These are phyloP conservation scores for Drosophila bocqueti DNA, from an alignment of 1,140 invertebrate species.

Conservation along the genomic window DNA sequence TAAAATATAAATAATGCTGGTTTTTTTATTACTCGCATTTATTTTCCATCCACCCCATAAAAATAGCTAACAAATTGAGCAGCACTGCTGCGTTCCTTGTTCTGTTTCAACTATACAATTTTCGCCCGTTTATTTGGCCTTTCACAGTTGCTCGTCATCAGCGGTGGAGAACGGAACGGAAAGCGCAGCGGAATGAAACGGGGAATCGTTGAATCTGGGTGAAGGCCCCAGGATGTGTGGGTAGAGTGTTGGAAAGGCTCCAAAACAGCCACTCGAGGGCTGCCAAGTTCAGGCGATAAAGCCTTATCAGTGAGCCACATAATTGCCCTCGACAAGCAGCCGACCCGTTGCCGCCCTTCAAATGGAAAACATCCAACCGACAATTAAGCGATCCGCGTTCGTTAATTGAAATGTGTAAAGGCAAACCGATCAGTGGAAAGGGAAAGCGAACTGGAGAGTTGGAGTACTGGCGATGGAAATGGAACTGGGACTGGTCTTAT, in stretches of 20 bases:
- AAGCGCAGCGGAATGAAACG: slow-evolving; percentile 1
- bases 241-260: slow-evolving; percentile 8
- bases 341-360: slow-evolving; percentile 56
- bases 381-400: slow-evolving; percentile 68
- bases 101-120: slow-evolving; percentile 58
- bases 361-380: slow-evolving; percentile 1
- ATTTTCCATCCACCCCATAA: background rate
- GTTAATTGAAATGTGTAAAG: slow-evolving; percentile 74
- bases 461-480: slow-evolving; percentile 2
- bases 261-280: slow-evolving; percentile 1
- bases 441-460: slow-evolving; percentile 2
- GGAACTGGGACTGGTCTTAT: slow-evolving; percentile 44
- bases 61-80: slow-evolving; percentile 2
- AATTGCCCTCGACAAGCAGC: slow-evolving; percentile 66
- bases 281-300: slow-evolving; percentile 20
- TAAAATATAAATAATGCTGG: too few species aligned
- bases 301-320: slow-evolving; percentile 63
- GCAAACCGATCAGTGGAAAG: slow-evolving; percentile 55
- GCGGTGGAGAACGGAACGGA: slow-evolving; percentile 54
- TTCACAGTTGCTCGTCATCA: slow-evolving; percentile 54
- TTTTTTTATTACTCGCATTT: background rate
- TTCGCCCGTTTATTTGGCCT: slow-evolving; percentile 37
- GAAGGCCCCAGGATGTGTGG: slow-evolving; percentile 31
- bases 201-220: slow-evolving; percentile 17
- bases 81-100: slow-evolving; percentile 22